Base-by-base conservation (phyloP, 2,888 invertebrate species). In the Clivina fossor region DNA sequence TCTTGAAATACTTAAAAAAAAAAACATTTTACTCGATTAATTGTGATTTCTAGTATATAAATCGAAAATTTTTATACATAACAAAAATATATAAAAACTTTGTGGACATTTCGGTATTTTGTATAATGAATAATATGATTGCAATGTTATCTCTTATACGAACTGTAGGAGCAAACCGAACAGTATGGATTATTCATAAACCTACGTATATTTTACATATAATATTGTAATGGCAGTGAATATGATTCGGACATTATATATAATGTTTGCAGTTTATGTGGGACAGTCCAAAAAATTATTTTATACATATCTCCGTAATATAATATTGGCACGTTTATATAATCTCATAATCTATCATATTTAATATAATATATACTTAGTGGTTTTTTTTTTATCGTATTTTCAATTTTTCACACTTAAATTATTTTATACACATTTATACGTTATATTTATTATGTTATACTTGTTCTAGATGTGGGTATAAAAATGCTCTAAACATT, bases 171-270 rank as follows among this genome's bases (percentile, higher is more conserved):
- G 4, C 11, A 33, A 33, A 2, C 33, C 16, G 33, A 4, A 11
- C 16, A 4, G 4, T 3, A 11, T n/a, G 13, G 33, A 26, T 9
- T 30, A 30, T 30, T n/a, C 30, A 24, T 33, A 19, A 32, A 20
- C 18, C 26, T 37, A 48, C 38, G 54, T 54, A 38, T 47, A 56
- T 50, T 51, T 18, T 37, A 48, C 38, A 56, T 54, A 38, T 47
- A 56, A 54, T 51, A 41, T 24, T 37, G 33, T 57, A 38, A 32
- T 58, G 43, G 46, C 51, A 56, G 41, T 56, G 56, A 37, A 44
- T 33, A 46, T 18, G 26, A 35, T 33, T 51, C 43, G 58, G 47
- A 58, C 58, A 60, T 58, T 48, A n/a, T n/a, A n/a, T n/a, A n/a
- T n/a, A n/a, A n/a, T n/a, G n/a, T n/a, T n/a, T n/a, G n/a, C n/a